Evolutionary conservation across 2,888 invertebrate genomes (phyloP).

Genomic region (Ochlodes sylvanus): DNA sequence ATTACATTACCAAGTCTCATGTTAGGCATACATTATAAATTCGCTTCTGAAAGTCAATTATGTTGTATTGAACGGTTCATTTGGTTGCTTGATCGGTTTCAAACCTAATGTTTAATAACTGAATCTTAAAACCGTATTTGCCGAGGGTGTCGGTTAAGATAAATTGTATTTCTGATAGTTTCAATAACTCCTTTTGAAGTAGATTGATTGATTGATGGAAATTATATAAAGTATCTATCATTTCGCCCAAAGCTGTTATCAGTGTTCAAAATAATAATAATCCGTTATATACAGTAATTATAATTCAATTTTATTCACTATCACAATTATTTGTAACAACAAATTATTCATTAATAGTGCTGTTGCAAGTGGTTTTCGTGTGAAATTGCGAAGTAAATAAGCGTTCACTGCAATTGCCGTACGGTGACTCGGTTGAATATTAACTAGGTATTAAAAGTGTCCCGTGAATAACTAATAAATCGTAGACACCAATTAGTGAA

Average conservation of each 20-base stretch:
- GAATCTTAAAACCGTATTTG: too few relatives aligned
- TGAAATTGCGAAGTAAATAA: constrained; percentile 33
- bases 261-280: constrained; percentile 25
- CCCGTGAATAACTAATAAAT: constrained; percentile 31
- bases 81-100: too few relatives aligned
- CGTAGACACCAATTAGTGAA: constrained; percentile 21
- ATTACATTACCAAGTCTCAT: too few relatives aligned
- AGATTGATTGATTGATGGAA: too few relatives aligned
- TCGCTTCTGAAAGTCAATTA: too few relatives aligned
- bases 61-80: too few relatives aligned
- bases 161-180: too few relatives aligned
- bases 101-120: too few relatives aligned
- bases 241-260: constrained; percentile 22
- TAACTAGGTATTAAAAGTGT: constrained; percentile 23
- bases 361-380: constrained; percentile 32
- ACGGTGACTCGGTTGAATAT: constrained; percentile 28
- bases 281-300: constrained; percentile 1
- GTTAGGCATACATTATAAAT: too few relatives aligned
- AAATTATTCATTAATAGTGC: constrained; percentile 16
- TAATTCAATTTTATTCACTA: constrained; percentile 2
- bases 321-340: background rate
- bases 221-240: too few relatives aligned
- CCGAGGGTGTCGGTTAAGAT: too few relatives aligned
- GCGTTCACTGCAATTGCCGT: constrained; percentile 14
- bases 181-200: too few relatives aligned